Evolutionary conservation across 1,140 invertebrate species (phyloP).

Genomic region (Hetaerina americana): DNA sequence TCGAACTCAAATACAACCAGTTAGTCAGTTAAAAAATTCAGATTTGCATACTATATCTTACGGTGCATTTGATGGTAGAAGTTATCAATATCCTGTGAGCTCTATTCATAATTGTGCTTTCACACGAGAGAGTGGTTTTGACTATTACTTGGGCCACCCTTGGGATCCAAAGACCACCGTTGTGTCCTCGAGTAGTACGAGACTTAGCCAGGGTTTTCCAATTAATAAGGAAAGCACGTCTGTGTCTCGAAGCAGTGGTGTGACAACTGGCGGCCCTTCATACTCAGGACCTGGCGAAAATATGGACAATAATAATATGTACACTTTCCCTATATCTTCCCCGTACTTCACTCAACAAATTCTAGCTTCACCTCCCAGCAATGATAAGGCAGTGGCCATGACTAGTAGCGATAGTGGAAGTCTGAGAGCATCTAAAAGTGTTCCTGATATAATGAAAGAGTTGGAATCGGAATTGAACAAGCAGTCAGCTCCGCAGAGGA

Average conservation of each 20-base stretch:
- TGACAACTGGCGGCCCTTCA: not conserved
- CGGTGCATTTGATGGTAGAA: not conserved
- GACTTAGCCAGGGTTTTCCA: not conserved
- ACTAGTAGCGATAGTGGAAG: not conserved
- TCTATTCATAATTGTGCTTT: not conserved
- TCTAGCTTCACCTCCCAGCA: not conserved
- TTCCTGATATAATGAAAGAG: conserved; percentile 53
- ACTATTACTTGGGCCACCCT: not conserved
- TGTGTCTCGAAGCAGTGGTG: not conserved
- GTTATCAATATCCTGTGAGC: not conserved
- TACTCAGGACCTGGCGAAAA: not conserved
- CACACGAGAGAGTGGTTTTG: not conserved
- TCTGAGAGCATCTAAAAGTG: conserved; percentile 38
- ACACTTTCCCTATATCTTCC: not conserved
- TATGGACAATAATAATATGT: not conserved
- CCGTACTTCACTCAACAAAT: no score
- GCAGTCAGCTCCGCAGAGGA: no score
- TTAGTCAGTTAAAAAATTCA: not conserved
- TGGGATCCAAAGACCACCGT: not conserved
- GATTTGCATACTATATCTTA: not conserved
- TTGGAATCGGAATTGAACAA: not conserved
- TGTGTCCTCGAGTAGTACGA: not conserved
- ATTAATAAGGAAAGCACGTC: not conserved
- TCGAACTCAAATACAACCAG: conserved; percentile 2
- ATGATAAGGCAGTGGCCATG: not conserved